Evolutionary conservation across 2,113 vertebrate genomes (phyloP).

Genomic region (Irena cyanogastra): DNA sequence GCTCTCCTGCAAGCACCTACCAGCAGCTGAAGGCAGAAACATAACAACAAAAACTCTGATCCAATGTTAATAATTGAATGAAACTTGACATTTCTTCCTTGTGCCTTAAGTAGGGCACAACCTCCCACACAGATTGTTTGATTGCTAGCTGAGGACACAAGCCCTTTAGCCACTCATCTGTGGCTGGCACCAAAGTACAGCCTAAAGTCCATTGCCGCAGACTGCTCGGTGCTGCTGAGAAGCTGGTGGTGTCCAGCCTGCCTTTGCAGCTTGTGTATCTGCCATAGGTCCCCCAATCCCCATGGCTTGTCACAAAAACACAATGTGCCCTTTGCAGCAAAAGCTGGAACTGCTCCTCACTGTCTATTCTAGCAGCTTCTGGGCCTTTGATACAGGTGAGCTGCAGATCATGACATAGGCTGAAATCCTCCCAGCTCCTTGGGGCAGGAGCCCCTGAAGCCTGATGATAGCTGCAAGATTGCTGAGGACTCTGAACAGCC

Average conservation of each 20-base stretch:
- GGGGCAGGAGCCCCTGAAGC: background rate
- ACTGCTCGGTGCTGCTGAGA: accelerated
- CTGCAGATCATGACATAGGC: background rate
- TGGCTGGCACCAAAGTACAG: background rate
- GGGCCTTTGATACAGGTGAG: background rate
- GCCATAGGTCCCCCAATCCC: background rate
- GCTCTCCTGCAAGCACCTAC: background rate
- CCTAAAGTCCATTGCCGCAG: background rate
- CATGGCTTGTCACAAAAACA: accelerated
- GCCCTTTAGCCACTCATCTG: background rate
- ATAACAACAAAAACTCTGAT: background rate
- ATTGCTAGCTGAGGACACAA: background rate
- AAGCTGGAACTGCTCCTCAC: background rate
- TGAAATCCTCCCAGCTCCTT: background rate
- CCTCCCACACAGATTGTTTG: background rate
- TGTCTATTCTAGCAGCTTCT: background rate
- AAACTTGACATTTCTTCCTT: background rate
- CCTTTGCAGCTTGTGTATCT: background rate
- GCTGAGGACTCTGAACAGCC: background rate
- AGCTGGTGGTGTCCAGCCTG: background rate
- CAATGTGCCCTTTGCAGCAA: accelerated
- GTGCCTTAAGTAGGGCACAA: background rate
- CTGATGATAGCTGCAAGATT: background rate
- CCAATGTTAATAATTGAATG: background rate
- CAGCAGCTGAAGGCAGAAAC: background rate